A percentile compares a stretch with the other conserved stretches of the same genome.
phyloP scores from a whole-genome alignment of 1,140 invertebrate species.

The Sarcophaga bullata region DNA sequence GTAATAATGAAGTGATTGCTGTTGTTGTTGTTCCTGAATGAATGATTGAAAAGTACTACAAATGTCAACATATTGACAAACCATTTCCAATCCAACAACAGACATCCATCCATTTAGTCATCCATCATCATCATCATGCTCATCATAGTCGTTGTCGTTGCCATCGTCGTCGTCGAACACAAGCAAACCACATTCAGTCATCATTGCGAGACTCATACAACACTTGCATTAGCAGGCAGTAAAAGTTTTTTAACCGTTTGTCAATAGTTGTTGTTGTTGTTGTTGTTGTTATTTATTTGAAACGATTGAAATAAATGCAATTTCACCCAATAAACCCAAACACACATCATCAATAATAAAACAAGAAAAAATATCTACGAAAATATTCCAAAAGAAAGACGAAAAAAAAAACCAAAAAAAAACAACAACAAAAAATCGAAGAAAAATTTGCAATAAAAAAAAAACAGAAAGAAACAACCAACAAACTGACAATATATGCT shows the following conservation, averaged over 20 bases:
- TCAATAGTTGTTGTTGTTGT: neutral
- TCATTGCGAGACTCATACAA: too few species aligned
- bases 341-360: neutral
- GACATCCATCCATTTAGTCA: neutral
- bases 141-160: neutral
- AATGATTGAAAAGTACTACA: too few species aligned
- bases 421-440: too few species aligned
- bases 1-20: neutral
- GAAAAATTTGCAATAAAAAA: too few species aligned
- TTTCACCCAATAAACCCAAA: conserved; percentile 18
- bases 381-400: neutral
- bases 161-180: neutral
- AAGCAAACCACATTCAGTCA: neutral
- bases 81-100: too few species aligned
- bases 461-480: too few species aligned
- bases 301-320: conserved; percentile 21
- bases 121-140: neutral
- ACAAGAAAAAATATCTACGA: neutral
- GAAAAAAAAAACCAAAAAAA: too few species aligned
- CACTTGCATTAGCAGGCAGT: neutral
- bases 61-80: too few species aligned
- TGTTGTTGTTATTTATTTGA: neutral
- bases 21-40: too few species aligned
- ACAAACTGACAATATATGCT: neutral
- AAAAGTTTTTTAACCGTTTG: neutral